Conservation (phyloP, 2,113 vertebrate species). For the Ciconia stormi region DNA sequence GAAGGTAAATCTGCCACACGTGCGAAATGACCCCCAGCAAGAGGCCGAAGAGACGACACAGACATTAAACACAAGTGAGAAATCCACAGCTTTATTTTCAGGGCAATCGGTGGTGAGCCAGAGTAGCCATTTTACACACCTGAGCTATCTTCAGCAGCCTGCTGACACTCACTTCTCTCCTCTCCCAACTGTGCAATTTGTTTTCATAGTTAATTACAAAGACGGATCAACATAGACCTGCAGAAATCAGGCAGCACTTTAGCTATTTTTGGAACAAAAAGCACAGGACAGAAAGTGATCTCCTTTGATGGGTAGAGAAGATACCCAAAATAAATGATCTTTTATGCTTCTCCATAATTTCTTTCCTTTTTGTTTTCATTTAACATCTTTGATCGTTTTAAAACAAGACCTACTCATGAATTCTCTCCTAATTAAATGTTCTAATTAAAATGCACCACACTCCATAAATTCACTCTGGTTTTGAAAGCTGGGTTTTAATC, state of each 20-base stretch:
- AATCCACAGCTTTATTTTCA: not conserved
- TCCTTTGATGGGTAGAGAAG: constrained; percentile 12
- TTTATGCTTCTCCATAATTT: not conserved
- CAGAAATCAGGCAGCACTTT: constrained; percentile 26
- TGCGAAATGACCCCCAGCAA: not conserved
- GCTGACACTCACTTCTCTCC: not conserved
- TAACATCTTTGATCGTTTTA: constrained; percentile 35
- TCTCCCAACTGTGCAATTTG: not conserved
- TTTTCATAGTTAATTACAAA: constrained; percentile 51
- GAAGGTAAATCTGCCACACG: not conserved
- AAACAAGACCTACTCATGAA: constrained; percentile 48
- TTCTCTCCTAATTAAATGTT: constrained; percentile 55
- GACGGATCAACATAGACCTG: constrained; percentile 36
- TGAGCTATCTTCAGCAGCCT: constrained; percentile 25
- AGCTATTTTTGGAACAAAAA: constrained; percentile 57
- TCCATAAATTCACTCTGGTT: constrained; percentile 52
- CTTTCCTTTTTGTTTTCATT: constrained; percentile 47
- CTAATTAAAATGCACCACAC: constrained; percentile 55
- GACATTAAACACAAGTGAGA: not conserved
- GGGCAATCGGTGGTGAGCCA: accelerated
- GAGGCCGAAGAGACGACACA: not conserved
- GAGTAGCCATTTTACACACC: constrained; percentile 45
- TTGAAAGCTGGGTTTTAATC: constrained; percentile 46
- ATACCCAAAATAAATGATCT: constrained; percentile 43
- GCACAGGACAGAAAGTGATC: constrained; percentile 28